Evolutionary conservation across 1,140 invertebrate genomes (phyloP), one percentile per base, ranked within the genome.

Genomic region (Idris sp.): DNA sequence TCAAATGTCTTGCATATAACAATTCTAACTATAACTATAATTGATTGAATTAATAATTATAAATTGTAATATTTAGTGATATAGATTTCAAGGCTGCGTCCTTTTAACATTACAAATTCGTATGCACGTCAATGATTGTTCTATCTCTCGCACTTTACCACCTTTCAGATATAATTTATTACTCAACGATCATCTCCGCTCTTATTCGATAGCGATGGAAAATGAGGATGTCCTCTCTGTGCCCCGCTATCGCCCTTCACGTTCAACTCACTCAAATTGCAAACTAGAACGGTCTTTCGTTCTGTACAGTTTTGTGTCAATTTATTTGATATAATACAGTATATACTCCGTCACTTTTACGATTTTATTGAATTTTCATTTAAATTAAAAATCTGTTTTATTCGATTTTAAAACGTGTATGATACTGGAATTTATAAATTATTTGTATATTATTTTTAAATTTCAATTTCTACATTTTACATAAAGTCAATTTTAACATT

Each of bases 111-210:
- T 46, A 44, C 48, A 38, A 67, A 54, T 46, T 7, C 28, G 46
- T 48, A 46, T 28, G 22, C 14, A 43, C 65, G 58, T 72, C 58
- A 72, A 26, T 65, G 61, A 72, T 76, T 76, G 62, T 61, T 62
- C 62, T 61, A 72, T 67, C 61, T 67, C 61, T 51, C 28, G 14
- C 53, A 59, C 61, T 71, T 71, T 59, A 67, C 59, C 54, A 71
- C 67, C 61, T 76, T 76, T 67, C 61, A 76, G 53, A 72, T 64
- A 59, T 73, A 76, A 76, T 76, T 76, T 77, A 77, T 77, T 73
- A 73, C 74, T 77, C 74, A 77, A 77, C 62, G 58, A 77, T 77
- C 69, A 77, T 73, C 74, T 76, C 74, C 69, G 69, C 69, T 77
- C 68, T 77, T 53, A 58, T 68, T 69, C 56, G 62, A 77, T 73